Percentiles rank a stretch among this genome's conserved stretches.
These are phyloP conservation scores for Oryctes rhinoceros DNA, from an alignment of 1,140 invertebrate genomes.

Conservation along the genomic window DNA sequence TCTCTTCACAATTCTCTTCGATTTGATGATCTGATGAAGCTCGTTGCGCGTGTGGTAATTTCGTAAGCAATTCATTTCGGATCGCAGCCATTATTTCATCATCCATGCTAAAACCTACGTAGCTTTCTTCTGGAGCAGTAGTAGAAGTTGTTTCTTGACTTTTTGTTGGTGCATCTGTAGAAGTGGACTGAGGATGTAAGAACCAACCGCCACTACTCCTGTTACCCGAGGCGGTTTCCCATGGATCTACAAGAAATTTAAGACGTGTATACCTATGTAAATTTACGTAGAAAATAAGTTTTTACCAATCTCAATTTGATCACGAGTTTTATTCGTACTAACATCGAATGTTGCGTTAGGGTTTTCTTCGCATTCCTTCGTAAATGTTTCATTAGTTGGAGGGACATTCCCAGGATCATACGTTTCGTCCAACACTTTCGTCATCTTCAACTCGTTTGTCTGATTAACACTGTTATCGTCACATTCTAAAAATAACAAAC, in stretches of 20 bases:
- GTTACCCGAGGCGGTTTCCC: not conserved
- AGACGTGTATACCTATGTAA: not conserved
- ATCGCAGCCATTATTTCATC: slow-evolving; percentile 76
- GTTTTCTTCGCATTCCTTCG: not conserved
- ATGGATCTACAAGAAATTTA: not conserved
- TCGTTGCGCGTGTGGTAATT: slow-evolving; percentile 70
- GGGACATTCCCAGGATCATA: not conserved
- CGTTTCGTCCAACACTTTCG: slow-evolving; percentile 33
- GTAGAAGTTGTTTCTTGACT: slow-evolving; percentile 50
- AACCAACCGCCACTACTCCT: slow-evolving; percentile 61
- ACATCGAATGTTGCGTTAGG: slow-evolving; percentile 15
- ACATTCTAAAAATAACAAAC: slow-evolving; percentile 55
- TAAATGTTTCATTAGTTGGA: slow-evolving; percentile 11
- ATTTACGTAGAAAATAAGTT: not conserved
- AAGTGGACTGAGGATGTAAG: slow-evolving; percentile 59
- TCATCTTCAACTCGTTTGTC: slow-evolving; percentile 7
- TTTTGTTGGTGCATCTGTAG: slow-evolving; percentile 42
- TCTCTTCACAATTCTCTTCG: slow-evolving; percentile 54
- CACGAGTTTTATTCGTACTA: not conserved
- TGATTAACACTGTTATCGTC: slow-evolving; percentile 16
- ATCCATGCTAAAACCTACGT: slow-evolving; percentile 69
- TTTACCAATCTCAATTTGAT: slow-evolving; percentile 1
- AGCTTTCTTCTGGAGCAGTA: slow-evolving; percentile 58
- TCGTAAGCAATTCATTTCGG: slow-evolving; percentile 74
- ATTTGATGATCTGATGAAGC: slow-evolving; percentile 43